Conservation (phyloP, 2,113 vertebrate genomes). For the Amphiprion percula region DNA sequence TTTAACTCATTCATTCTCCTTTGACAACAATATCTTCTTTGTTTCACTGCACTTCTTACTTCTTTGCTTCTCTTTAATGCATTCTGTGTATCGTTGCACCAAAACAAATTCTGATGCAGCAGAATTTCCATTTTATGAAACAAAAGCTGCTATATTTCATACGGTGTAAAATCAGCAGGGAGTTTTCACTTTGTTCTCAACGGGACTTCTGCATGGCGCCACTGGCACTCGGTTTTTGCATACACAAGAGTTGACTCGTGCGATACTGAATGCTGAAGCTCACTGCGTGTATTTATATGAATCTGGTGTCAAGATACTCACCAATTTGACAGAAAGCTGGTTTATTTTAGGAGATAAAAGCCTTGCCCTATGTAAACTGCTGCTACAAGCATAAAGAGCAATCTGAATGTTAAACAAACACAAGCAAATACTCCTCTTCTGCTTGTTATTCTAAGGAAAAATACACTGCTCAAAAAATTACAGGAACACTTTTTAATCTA, state of each 20-base stretch:
- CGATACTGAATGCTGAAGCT: neutral
- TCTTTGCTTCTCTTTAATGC: neutral
- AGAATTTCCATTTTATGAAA: constrained; percentile 15
- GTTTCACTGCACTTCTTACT: neutral
- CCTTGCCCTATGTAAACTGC: no score
- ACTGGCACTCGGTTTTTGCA: accelerated
- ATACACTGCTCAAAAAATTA: no score
- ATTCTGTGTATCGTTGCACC: neutral
- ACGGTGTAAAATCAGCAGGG: constrained; percentile 15
- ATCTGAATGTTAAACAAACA: no score
- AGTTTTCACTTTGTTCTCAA: constrained; percentile 32
- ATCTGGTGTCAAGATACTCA: neutral
- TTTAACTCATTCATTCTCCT: neutral
- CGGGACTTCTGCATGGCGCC: neutral
- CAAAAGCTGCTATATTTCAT: neutral
- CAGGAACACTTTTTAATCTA: no score
- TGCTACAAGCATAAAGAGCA: no score
- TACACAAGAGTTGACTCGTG: neutral
- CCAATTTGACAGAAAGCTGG: neutral
- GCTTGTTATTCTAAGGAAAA: no score
- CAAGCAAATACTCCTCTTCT: no score
- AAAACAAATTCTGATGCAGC: neutral
- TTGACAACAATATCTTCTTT: neutral
- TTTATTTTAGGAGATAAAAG: no score
- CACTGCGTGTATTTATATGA: neutral